Percentiles rank a stretch among this genome's conserved stretches.
These are phyloP conservation scores for Eleginops maclovinus DNA, from an alignment of 2,113 vertebrate genomes.

Conservation along the genomic window DNA sequence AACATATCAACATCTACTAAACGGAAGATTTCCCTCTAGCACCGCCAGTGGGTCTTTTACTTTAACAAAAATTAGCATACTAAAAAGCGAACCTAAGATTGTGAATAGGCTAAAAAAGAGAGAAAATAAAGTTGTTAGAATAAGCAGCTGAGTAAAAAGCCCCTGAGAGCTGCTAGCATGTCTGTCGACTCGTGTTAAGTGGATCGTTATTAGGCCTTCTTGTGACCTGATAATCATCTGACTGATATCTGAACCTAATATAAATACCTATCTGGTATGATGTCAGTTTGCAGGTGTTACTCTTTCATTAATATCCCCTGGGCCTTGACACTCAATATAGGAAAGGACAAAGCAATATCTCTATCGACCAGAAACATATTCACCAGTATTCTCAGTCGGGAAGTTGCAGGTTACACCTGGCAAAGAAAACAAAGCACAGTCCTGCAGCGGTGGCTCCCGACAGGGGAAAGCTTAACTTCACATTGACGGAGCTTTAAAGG, in stretches of 20 bases:
- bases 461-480: slow-evolving; percentile 58
- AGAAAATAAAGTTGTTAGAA: too few relatives aligned
- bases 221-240: neutral
- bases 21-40: too few relatives aligned
- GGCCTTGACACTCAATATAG: neutral
- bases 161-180: neutral
- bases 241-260: neutral
- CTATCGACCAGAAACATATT: slow-evolving; percentile 3
- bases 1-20: too few relatives aligned
- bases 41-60: too few relatives aligned
- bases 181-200: neutral
- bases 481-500: slow-evolving; percentile 51
- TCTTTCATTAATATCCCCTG: neutral
- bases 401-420: slow-evolving; percentile 59
- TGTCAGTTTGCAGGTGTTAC: neutral
- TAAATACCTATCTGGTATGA: neutral
- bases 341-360: neutral
- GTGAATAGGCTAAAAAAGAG: too few relatives aligned
- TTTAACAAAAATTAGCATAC: neutral
- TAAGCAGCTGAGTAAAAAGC: neutral
- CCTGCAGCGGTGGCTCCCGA: slow-evolving; percentile 46
- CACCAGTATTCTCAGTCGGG: slow-evolving; percentile 25
- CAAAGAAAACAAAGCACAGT: slow-evolving; percentile 65
- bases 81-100: neutral
- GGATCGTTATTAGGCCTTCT: neutral